Evolutionary conservation across 2,113 vertebrate genomes (phyloP).

Genomic region (Bolborhynchus lineola): DNA sequence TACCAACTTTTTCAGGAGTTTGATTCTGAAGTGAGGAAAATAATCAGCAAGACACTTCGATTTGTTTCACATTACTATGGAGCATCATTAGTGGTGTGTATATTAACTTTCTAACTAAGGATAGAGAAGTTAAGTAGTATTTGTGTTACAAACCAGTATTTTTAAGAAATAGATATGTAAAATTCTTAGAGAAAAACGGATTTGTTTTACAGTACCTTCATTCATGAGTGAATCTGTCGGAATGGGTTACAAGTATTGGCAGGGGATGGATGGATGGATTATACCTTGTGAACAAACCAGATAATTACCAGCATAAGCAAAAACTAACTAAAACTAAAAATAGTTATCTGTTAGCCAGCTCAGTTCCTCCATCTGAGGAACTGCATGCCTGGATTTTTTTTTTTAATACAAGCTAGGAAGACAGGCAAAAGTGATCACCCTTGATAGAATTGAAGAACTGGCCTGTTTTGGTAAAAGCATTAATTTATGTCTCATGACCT

Average conservation of each 20-base stretch:
- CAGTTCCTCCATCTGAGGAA: not conserved
- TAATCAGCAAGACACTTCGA: conserved; percentile 90
- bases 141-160: not conserved
- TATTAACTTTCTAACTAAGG: not conserved
- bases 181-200: not conserved
- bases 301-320: not conserved
- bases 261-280: not conserved
- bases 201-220: not conserved
- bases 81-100: conserved; percentile 89
- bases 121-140: not conserved
- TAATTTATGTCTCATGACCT: not conserved
- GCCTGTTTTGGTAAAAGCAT: not conserved
- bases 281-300: not conserved
- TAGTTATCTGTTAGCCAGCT: not conserved
- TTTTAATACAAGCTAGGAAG: not conserved
- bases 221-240: not conserved
- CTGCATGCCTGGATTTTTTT: not conserved
- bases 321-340: not conserved
- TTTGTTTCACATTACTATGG: conserved; percentile 91
- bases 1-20: conserved; percentile 82
- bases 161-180: not conserved
- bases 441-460: not conserved
- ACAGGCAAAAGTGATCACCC: not conserved
- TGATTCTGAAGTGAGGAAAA: conserved; percentile 89
- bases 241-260: not conserved